Evolutionary conservation across 2,888 invertebrate species (phyloP).

Genomic region (Ceriagrion tenellum): DNA sequence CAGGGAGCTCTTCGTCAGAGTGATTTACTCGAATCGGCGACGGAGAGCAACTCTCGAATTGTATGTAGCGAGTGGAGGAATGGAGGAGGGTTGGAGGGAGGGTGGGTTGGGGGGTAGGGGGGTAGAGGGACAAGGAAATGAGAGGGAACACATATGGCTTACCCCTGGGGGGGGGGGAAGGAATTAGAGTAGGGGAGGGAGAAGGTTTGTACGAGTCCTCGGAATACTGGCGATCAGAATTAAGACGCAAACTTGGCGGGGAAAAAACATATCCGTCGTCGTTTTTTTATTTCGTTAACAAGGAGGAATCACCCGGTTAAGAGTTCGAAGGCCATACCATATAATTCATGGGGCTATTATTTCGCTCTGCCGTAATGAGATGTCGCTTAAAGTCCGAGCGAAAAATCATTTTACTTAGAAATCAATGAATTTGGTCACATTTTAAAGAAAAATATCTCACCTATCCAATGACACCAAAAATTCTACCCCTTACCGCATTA

Average conservation of each 20-base stretch:
- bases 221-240: not conserved
- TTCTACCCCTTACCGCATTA: too few species aligned
- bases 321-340: not conserved
- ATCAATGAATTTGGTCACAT: too few species aligned
- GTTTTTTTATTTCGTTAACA: slow-evolving; percentile 2
- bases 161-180: not conserved
- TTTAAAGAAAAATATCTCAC: too few species aligned
- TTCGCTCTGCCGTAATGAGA: not conserved
- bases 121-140: slow-evolving; percentile 5
- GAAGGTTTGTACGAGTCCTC: not conserved
- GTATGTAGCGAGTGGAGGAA: slow-evolving; percentile 35
- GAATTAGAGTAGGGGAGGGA: not conserved
- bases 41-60: slow-evolving; percentile 17
- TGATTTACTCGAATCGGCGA: slow-evolving; percentile 48
- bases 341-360: not conserved
- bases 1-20: slow-evolving; percentile 46
- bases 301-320: not conserved
- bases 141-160: not conserved
- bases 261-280: not conserved
- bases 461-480: too few species aligned
- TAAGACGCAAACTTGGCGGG: slow-evolving; percentile 15
- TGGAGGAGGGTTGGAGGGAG: not conserved
- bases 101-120: not conserved
- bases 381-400: not conserved
- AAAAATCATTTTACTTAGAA: too few species aligned